These are phyloP conservation scores for Scaptomyza reducta DNA, from an alignment of 2,888 invertebrate species.

Conservation along the genomic window DNA sequence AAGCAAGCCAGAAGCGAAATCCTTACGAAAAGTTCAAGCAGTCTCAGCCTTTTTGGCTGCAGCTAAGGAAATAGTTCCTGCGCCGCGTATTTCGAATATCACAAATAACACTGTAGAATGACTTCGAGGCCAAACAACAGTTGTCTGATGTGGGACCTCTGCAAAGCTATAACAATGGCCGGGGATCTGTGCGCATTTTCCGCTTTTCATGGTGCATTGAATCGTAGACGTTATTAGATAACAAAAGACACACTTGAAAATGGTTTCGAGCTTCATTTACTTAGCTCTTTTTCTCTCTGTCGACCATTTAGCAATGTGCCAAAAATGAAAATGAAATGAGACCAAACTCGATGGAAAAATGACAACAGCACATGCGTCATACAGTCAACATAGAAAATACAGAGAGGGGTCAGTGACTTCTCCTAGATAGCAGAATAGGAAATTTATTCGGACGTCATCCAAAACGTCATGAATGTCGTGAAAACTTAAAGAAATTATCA, in stretches of 20 bases:
- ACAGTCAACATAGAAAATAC: background rate
- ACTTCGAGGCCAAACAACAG: conserved; percentile 23
- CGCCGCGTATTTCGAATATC: conserved; percentile 68
- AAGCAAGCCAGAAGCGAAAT: conserved; percentile 33
- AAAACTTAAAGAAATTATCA: conserved; percentile 6
- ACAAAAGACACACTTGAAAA: conserved; percentile 14
- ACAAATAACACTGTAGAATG: conserved; percentile 53
- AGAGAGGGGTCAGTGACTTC: too few relatives aligned
- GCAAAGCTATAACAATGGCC: conserved; percentile 24
- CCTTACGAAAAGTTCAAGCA: conserved; percentile 60
- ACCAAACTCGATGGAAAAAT: background rate
- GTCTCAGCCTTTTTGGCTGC: conserved; percentile 45
- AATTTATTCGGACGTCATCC: background rate
- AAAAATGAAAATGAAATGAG: conserved; percentile 8
- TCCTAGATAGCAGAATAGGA: background rate
- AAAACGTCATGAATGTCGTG: conserved; percentile 14
- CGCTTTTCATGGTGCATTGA: conserved; percentile 30
- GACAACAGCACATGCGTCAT: background rate
- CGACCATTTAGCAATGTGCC: conserved; percentile 7
- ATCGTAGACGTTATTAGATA: conserved; percentile 31
- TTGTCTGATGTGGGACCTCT: conserved; percentile 25
- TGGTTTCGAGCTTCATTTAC: conserved; percentile 6
- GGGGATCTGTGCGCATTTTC: conserved; percentile 10
- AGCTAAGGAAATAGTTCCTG: conserved; percentile 70
- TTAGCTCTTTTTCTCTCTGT: background rate